Conservation (phyloP, 2,888 invertebrate genomes). For the Leptodirus hochenwartii region DNA sequence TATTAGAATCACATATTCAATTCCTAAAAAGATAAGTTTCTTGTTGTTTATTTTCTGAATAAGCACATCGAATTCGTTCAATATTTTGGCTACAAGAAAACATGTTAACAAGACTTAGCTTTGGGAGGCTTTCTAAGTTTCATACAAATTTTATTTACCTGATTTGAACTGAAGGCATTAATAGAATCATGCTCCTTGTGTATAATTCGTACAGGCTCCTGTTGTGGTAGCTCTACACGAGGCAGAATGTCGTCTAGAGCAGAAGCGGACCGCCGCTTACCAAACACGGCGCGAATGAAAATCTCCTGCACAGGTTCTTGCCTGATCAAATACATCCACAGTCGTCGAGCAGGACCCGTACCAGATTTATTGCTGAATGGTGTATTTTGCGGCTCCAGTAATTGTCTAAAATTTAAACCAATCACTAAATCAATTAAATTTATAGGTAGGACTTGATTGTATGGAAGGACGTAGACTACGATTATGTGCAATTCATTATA, state of each 20-base stretch:
- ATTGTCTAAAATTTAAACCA: conserved; percentile 40
- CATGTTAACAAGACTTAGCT: too few species aligned
- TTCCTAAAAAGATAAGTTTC: too few species aligned
- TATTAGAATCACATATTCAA: too few species aligned
- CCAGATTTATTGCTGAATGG: conserved; percentile 67
- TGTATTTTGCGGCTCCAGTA: conserved; percentile 85
- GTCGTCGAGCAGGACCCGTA: conserved; percentile 56
- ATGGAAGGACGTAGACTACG: too few species aligned
- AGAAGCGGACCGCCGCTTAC: conserved; percentile 45
- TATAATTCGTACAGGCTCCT: conserved; percentile 84
- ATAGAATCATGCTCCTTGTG: conserved; percentile 99
- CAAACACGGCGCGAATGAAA: conserved; percentile 90
- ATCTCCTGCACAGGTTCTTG: conserved; percentile 85
- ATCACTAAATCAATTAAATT: too few species aligned
- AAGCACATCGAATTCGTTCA: too few species aligned
- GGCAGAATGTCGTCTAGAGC: conserved; percentile 31
- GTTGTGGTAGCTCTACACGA: conserved; percentile 25
- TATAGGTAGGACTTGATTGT: too few species aligned
- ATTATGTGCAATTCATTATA: too few species aligned
- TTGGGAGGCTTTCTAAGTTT: too few species aligned
- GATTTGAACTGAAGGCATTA: conserved; percentile 90
- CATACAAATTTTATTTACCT: too few species aligned
- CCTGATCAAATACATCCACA: conserved; percentile 86
- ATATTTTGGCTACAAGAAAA: too few species aligned
- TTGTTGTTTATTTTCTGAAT: too few species aligned